Percentiles rank a stretch among this genome's conserved stretches.
Evolutionary conservation across 1,140 invertebrate genomes (phyloP).

Genomic region (Trichonephila inaurata): DNA sequence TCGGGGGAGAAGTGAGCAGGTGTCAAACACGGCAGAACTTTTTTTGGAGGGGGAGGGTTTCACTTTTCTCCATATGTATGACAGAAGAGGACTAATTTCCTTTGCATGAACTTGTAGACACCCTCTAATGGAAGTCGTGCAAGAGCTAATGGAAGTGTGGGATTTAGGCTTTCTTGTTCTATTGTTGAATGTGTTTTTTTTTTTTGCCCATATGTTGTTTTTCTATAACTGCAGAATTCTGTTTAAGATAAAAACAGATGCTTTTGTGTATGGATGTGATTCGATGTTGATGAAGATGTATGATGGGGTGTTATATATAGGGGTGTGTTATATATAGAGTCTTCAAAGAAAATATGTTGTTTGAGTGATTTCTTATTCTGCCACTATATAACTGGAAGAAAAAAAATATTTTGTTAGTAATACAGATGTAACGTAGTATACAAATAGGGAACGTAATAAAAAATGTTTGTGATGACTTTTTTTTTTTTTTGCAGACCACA

Average conservation of each 20-base stretch:
- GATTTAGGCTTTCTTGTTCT: background rate
- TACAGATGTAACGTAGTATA: too few species aligned
- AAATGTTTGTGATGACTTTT: too few species aligned
- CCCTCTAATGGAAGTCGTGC: background rate
- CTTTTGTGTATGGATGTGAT: background rate
- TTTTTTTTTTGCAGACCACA: too few species aligned
- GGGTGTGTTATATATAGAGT: background rate
- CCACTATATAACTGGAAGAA: too few species aligned
- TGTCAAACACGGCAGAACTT: background rate
- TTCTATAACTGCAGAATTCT: background rate
- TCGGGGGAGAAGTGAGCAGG: slow-evolving; percentile 41
- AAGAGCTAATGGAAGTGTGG: background rate
- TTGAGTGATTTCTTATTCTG: background rate
- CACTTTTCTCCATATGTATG: background rate
- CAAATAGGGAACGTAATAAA: too few species aligned
- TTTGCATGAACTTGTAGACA: slow-evolving; percentile 10
- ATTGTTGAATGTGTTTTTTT: background rate
- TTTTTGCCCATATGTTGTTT: background rate
- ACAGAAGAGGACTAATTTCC: slow-evolving; percentile 39
- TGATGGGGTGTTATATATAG: background rate
- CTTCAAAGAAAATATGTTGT: background rate
- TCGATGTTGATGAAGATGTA: background rate
- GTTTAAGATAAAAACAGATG: background rate
- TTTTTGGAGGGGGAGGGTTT: background rate
- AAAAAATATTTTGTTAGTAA: too few species aligned